Evolutionary conservation across 1,140 invertebrate genomes (phyloP), one percentile per base, ranked within the genome.

Genomic region (Brachionus paranguensis): DNA sequence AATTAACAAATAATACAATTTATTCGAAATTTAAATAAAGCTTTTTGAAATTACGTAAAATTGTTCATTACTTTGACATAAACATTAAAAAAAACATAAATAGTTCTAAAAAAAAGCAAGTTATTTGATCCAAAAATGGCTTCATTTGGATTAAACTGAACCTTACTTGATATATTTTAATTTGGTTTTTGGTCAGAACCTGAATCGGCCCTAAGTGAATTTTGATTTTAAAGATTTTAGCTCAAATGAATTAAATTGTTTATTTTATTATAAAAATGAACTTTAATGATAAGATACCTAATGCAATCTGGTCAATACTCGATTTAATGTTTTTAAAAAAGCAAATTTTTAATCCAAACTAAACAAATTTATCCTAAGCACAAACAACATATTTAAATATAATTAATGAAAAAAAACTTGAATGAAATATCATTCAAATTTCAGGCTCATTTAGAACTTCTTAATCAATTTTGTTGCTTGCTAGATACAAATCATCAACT

Each of bases 1-100:
- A 68, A 68, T 68, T 68, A 68, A 4, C 3, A 41, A 14, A 27
- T 12, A 68, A 68, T 33, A 33, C 65, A 33, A 68, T 68, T 33
- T 68, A 17, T 68, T 37, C 10, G 4, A 37, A 68, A 14, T 12
- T 11, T 24, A 33, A 68, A 68, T 33, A 33, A 68, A 68, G 12
- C 11, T 17, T 33, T 65, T 65, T 68, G 1, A 68, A 68, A 68
- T 68, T 68, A 68, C 65, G 65, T 68, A 68, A 68, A 68, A 68
- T 68, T 33, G 33, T 12, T 33, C 27, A 33, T n/a, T 14, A 68
- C 65, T 68, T 12, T 33, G 12, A 41, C 4, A 41, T 68, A 68
- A 68, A 68, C 65, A 68, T 68, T 68, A 33, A 60, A 60, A 24
- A 60, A 10, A 20, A 20, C 50, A 55, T 55, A 20, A 17, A 24